phyloP scores from a whole-genome alignment of 2,113 vertebrate genomes.

The Trachemys scripta region DNA sequence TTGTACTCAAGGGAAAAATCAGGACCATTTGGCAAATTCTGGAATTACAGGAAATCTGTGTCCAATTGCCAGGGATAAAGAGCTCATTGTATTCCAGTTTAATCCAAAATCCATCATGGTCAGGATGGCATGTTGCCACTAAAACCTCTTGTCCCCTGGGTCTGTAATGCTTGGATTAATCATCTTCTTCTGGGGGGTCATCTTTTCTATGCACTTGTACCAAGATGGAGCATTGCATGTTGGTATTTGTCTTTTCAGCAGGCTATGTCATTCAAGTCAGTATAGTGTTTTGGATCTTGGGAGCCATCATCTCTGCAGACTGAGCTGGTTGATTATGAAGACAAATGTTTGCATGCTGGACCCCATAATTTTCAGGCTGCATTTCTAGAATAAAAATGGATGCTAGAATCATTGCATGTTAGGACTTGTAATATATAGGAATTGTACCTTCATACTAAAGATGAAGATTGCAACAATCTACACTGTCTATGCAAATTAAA shows the following conservation, averaged over 20 bases:
- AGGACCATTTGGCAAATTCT: not conserved
- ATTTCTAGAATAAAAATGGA: not conserved
- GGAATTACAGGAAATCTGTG: not conserved
- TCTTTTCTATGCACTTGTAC: not conserved
- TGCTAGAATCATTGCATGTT: not conserved
- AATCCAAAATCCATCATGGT: not conserved
- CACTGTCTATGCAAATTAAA: not conserved
- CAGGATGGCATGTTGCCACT: not conserved
- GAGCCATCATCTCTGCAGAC: not conserved
- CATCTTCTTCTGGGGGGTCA: not conserved
- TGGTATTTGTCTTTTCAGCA: not conserved
- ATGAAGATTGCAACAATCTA: not conserved
- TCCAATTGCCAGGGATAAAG: not conserved
- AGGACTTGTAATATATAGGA: not conserved
- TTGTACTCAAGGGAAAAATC: not conserved
- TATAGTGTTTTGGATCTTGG: not conserved
- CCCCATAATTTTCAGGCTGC: not conserved
- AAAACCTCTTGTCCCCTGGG: not conserved
- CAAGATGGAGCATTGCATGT: not conserved
- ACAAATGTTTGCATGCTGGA: not conserved
- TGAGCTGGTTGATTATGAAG: not conserved
- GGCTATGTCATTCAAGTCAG: not conserved
- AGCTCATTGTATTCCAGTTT: not conserved
- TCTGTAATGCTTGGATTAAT: not conserved
- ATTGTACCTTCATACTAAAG: not conserved